A percentile compares a stretch with the other conserved stretches of the same genome.
Conservation (phyloP, 2,113 vertebrate species). For the Neolamprologus longior region DNA sequence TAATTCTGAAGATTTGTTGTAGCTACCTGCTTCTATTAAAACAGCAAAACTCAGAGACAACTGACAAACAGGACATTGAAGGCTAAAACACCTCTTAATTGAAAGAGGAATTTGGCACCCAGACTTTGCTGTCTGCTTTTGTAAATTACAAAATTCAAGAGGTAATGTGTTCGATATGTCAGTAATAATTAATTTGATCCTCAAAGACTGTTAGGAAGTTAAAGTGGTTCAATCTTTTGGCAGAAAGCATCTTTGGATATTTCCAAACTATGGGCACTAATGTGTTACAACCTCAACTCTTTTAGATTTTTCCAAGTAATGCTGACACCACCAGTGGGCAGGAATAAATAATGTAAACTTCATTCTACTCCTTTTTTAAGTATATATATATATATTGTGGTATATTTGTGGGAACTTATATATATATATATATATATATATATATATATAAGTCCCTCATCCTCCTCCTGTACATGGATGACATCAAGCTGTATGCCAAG, state of each 20-base stretch:
- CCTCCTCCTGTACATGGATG: no score
- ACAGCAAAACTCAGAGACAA: neutral
- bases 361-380: neutral
- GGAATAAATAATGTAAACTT: neutral
- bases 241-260: neutral
- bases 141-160: neutral
- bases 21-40: neutral
- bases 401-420: neutral
- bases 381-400: neutral
- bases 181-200: neutral
- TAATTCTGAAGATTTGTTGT: neutral
- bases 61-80: neutral
- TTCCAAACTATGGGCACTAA: neutral
- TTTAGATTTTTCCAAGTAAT: neutral
- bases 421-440: no score
- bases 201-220: neutral
- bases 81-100: neutral
- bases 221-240: neutral
- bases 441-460: no score
- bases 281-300: neutral
- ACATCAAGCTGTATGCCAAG: no score
- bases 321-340: neutral
- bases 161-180: fast-evolving
- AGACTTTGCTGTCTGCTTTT: neutral
- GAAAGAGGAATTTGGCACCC: neutral